Conservation (phyloP, 1,140 invertebrate genomes). For the Brachionus angularis region DNA sequence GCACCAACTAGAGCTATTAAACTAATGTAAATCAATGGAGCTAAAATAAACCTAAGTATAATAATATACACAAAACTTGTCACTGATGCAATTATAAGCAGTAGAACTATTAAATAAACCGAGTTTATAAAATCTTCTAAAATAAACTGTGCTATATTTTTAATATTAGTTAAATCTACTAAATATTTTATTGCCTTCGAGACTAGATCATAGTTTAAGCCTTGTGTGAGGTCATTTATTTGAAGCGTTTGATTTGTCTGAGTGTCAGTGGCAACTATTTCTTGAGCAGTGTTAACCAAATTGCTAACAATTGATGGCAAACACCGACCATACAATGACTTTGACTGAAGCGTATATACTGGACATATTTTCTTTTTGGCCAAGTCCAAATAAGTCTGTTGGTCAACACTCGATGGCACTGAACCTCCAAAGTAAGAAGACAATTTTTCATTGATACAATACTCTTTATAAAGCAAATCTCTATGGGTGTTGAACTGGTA, state of each 20-base stretch:
- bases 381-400: not conserved
- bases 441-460: not conserved
- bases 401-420: not conserved
- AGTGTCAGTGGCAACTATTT: not conserved
- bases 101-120: constrained; percentile 1
- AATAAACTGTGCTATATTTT: constrained; percentile 29
- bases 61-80: constrained; percentile 37
- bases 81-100: not conserved
- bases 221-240: constrained; percentile 1
- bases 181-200: constrained; percentile 1
- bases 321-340: constrained; percentile 29
- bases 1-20: constrained; percentile 14
- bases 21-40: constrained; percentile 13
- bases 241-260: not conserved
- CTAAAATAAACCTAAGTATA: not conserved
- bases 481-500: constrained; percentile 16
- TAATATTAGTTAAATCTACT: constrained; percentile 21
- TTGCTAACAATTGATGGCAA: constrained; percentile 2
- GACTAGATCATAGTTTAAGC: constrained; percentile 4
- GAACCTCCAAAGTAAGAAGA: not conserved
- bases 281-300: not conserved
- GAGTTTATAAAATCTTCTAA: constrained; percentile 34
- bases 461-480: not conserved
- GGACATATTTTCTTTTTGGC: constrained; percentile 19
- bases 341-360: constrained; percentile 5